A percentile compares a stretch with the other conserved stretches of the same genome.
These are phyloP conservation scores for Drosophila rellima DNA, from an alignment of 2,888 invertebrate species.

Conservation along the genomic window DNA sequence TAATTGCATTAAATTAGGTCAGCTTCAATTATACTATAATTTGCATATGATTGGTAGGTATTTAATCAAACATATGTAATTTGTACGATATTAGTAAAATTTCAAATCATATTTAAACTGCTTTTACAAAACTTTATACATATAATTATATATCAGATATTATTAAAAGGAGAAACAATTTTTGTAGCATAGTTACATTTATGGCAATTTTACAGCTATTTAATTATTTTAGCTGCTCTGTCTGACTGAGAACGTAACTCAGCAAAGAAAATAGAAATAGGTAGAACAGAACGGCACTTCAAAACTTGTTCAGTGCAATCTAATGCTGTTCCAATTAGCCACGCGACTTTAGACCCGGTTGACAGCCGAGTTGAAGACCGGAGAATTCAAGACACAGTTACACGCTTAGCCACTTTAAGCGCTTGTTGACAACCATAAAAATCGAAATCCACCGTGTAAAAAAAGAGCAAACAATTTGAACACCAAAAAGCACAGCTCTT, in stretches of 20 bases:
- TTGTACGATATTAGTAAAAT: too few species aligned
- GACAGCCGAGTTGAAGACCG: slow-evolving; percentile 32
- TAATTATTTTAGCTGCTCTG: background rate
- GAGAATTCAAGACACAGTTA: slow-evolving; percentile 33
- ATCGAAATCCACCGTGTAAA: slow-evolving; percentile 35
- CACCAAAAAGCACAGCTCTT: slow-evolving; percentile 25
- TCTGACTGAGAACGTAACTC: background rate
- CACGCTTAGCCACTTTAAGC: slow-evolving; percentile 63
- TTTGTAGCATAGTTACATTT: too few species aligned
- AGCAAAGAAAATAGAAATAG: background rate
- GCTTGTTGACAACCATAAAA: slow-evolving; percentile 60
- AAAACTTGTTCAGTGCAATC: slow-evolving; percentile 1
- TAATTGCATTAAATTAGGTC: slow-evolving; percentile 12
- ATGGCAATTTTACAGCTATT: background rate
- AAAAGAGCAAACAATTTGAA: slow-evolving; percentile 26
- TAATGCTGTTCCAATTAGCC: slow-evolving; percentile 52
- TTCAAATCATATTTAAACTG: too few species aligned
- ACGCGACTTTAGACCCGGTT: slow-evolving; percentile 42
- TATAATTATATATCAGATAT: too few species aligned
- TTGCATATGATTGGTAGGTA: background rate
- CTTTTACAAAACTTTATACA: too few species aligned
- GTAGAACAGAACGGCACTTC: background rate
- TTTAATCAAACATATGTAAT: too few species aligned
- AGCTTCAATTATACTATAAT: background rate
- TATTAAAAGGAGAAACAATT: too few species aligned